phyloP scores from a whole-genome alignment of 2,113 vertebrate species.

The Mustela nigripes region DNA sequence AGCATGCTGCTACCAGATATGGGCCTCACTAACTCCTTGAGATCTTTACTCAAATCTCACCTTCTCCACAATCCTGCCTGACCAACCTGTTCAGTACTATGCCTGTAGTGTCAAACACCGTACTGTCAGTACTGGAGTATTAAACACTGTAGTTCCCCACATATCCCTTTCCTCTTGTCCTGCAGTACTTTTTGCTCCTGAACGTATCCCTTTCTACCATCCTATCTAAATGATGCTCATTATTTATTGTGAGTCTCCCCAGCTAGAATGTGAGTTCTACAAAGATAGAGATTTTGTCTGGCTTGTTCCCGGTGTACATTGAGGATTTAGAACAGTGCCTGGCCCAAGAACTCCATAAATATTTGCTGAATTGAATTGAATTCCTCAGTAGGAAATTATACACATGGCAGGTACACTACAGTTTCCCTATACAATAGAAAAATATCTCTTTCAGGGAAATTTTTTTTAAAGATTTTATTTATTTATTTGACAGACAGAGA shows the following conservation, averaged over 20 bases:
- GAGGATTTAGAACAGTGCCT: constrained; percentile 38
- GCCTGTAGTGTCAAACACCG: neutral
- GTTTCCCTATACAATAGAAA: constrained; percentile 10
- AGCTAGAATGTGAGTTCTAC: constrained; percentile 16
- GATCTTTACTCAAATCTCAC: constrained; percentile 11
- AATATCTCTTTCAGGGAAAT: constrained; percentile 14
- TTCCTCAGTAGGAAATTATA: neutral
- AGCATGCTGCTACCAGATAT: neutral
- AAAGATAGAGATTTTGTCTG: constrained; percentile 31
- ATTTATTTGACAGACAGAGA: too few relatives aligned
- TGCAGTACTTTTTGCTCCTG: neutral
- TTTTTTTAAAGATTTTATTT: neutral
- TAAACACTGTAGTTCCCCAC: neutral
- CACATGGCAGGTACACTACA: neutral
- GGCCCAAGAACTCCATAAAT: neutral
- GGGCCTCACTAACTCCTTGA: constrained; percentile 19
- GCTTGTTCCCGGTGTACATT: neutral
- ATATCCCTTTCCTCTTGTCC: neutral
- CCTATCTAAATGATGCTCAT: neutral
- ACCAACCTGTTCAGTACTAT: neutral
- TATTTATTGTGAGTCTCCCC: neutral
- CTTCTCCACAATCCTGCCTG: neutral
- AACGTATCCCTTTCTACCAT: neutral
- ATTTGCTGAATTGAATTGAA: constrained; percentile 58
- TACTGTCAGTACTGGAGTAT: neutral